These are phyloP conservation scores for Scolopax rusticola DNA, from an alignment of 2,797 vertebrate species.

Conservation along the genomic window DNA sequence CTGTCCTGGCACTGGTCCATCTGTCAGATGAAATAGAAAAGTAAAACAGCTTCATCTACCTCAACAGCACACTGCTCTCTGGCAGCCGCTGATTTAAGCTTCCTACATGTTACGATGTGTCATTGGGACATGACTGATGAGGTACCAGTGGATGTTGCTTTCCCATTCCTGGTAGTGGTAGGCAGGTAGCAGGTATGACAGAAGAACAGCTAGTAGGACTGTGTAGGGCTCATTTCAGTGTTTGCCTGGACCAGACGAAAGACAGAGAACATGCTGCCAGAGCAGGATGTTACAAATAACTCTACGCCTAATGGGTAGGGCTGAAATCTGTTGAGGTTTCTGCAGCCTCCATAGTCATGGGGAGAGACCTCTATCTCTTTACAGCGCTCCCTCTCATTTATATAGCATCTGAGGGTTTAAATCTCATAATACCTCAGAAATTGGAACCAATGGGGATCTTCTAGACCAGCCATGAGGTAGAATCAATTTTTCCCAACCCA, in stretches of 20 bases:
- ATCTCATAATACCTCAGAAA: background rate
- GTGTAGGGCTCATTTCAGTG: background rate
- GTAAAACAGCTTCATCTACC: background rate
- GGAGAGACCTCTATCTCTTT: background rate
- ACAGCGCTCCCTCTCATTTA: background rate
- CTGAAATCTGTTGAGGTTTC: rapidly evolving
- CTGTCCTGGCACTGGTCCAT: conserved; percentile 34
- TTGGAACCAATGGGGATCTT: background rate
- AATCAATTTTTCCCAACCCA: background rate
- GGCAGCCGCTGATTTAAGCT: background rate
- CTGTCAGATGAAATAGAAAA: conserved; percentile 15
- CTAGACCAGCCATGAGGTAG: background rate
- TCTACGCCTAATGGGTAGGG: rapidly evolving
- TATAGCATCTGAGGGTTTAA: background rate
- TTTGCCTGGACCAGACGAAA: background rate
- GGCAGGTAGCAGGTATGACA: background rate
- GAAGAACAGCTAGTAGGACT: background rate
- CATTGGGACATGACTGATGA: background rate
- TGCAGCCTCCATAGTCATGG: background rate
- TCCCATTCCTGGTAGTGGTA: background rate
- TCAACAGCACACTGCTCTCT: background rate
- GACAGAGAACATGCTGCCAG: background rate
- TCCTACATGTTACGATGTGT: rapidly evolving
- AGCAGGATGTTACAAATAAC: background rate
- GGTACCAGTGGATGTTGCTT: background rate